Conservation (phyloP, 2,888 invertebrate species). For the Scrobipalpa atriplicella region DNA sequence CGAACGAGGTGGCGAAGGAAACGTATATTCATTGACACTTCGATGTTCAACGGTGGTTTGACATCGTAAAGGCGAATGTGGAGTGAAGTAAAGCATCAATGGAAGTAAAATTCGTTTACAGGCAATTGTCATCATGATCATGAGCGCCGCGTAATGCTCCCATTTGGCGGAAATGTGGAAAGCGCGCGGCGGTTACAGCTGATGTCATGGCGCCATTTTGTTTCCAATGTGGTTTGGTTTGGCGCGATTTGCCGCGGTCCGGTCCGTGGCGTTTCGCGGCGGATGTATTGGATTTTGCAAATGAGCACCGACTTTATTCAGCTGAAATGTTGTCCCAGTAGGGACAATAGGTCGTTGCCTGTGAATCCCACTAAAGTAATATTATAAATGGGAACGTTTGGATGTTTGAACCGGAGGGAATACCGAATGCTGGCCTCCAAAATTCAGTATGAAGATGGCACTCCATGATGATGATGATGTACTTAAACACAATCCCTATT, state of each 20-base stretch:
- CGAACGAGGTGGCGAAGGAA: background rate
- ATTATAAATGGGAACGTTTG: too few species aligned
- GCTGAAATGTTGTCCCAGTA: background rate
- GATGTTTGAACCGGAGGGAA: too few species aligned
- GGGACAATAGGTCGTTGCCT: too few species aligned
- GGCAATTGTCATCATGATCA: background rate
- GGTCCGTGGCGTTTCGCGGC: background rate
- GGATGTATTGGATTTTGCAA: slow-evolving; percentile 22
- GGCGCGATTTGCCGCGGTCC: slow-evolving; percentile 34
- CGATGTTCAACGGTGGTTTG: background rate
- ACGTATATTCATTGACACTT: background rate
- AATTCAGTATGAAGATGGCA: background rate
- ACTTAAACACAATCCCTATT: background rate
- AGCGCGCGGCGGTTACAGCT: slow-evolving; percentile 44
- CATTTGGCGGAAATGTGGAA: slow-evolving; percentile 57
- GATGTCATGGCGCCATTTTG: slow-evolving; percentile 51
- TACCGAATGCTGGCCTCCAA: too few species aligned
- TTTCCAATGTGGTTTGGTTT: slow-evolving; percentile 51
- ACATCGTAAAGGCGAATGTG: background rate
- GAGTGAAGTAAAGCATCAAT: background rate
- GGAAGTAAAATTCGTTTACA: background rate
- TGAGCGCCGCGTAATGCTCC: slow-evolving; percentile 42
- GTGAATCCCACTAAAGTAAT: too few species aligned
- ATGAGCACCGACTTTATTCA: slow-evolving; percentile 2
- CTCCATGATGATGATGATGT: background rate